Base-by-base conservation (phyloP, 2,888 invertebrate species). In the Euplagia quadripunctaria region DNA sequence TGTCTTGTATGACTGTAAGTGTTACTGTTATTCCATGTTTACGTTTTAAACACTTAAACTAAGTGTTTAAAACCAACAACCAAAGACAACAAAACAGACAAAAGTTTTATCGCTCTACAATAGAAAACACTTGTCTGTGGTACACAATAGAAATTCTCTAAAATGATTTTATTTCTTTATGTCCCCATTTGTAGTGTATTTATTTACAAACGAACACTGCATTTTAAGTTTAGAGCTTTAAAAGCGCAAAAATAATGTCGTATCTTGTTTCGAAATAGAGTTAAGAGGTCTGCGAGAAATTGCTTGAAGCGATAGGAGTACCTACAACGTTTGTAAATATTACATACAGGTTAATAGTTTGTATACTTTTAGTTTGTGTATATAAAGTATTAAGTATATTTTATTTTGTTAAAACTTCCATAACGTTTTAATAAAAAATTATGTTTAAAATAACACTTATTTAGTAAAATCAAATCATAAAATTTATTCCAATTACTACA, bases 81-180 rank as follows among this genome's bases (percentile, higher is more conserved):
- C 9, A 55, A 55, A 55, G n/a, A n/a, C 55, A 58, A 58, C 58
- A n/a, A 58, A 58, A 49, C 49, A 52, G 6, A 20, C 20, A 12
- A 20, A 58, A 58, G 58, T 58, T 20, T 12, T 58, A 70, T 75
- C 72, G 68, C 63, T 68, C 31, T 67, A 79, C 77, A 79, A 82
- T 73, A 69, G 64, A 72, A 46, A 66, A 69, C 72, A 66, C 73
- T 82, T 82, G 75, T 79, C 63, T 68, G 68, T 73, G 72, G 68
- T 75, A 71, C 51, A 83, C 81, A 82, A 82, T 76, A 73, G 68
- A 70, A 61, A 17, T 20, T 65, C 46, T 41, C 12, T 67, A 83
- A 74, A 66, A 52, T 55, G 58, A 71, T 20, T 43, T 68, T 66
- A 31, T 31, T 58, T 66, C 65, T 67, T 67, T 41, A 41, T 52